Conservation (phyloP, 2,113 vertebrate genomes). For the Phalacrocorax pelagicus region DNA sequence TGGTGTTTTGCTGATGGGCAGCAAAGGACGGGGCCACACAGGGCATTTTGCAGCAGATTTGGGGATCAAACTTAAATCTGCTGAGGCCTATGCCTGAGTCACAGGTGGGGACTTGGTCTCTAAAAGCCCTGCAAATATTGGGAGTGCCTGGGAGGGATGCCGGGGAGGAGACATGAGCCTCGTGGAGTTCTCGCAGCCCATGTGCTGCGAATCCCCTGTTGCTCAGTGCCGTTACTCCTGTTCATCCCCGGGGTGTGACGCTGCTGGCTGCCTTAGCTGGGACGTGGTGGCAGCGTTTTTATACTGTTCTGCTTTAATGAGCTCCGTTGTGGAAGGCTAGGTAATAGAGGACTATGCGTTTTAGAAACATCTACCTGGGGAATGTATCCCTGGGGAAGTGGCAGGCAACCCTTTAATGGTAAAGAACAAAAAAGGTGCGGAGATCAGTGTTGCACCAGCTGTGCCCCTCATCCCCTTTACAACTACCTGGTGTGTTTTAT, state of each 20-base stretch:
- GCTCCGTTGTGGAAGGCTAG: not conserved
- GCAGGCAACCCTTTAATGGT: not conserved
- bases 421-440: not conserved
- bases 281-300: not conserved
- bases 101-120: not conserved
- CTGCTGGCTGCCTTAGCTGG: not conserved
- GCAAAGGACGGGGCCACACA: not conserved
- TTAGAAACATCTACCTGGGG: not conserved
- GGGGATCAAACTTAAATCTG: no score
- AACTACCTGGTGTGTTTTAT: accelerated
- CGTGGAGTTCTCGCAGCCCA: accelerated
- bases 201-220: not conserved
- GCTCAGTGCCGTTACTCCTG: not conserved
- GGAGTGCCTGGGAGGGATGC: not conserved
- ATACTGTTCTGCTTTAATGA: not conserved
- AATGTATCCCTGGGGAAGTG: not conserved
- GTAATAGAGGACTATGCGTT: not conserved
- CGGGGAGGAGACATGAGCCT: not conserved
- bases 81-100: accelerated
- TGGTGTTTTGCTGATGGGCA: not conserved
- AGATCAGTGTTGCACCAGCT: not conserved
- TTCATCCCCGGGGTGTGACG: accelerated
- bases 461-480: not conserved
- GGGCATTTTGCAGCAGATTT: not conserved
- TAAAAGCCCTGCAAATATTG: not conserved